Percentiles rank a stretch among this genome's conserved stretches.
Conservation (phyloP, 2,797 vertebrate species). For the Onychomys arenicola region DNA sequence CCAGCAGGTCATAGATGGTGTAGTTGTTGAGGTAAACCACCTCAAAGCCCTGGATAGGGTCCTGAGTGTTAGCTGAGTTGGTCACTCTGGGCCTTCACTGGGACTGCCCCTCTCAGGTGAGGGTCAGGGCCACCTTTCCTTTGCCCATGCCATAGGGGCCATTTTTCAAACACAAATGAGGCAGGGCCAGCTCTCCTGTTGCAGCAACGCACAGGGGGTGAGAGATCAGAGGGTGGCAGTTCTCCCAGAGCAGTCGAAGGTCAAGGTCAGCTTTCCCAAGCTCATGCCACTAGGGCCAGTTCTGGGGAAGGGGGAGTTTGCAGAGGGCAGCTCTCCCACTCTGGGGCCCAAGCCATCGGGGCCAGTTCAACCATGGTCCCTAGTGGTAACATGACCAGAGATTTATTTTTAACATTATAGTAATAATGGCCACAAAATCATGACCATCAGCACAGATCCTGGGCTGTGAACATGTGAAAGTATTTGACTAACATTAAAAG, state of each 20-base stretch:
- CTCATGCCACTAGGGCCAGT: background rate
- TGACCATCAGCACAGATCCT: background rate
- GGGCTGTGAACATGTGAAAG: background rate
- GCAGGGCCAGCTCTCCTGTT: background rate
- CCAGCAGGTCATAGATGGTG: background rate
- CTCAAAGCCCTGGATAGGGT: background rate
- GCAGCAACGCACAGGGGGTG: accelerated
- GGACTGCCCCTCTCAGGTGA: background rate
- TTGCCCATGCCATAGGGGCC: background rate
- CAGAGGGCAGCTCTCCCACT: background rate
- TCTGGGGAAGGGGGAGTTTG: too few species aligned
- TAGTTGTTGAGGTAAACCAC: background rate
- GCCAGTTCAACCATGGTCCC: background rate
- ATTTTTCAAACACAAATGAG: background rate
- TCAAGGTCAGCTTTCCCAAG: background rate
- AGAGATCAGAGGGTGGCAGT: background rate
- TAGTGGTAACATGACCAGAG: background rate
- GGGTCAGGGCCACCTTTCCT: background rate
- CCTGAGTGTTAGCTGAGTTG: background rate
- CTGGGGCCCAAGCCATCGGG: background rate
- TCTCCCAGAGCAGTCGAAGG: background rate
- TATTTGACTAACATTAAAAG: background rate
- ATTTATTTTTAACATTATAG: too few species aligned
- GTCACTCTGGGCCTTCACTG: background rate
- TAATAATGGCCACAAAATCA: too few species aligned